phyloP scores from a whole-genome alignment of 1,140 invertebrate genomes.

The Cherax destructor region DNA sequence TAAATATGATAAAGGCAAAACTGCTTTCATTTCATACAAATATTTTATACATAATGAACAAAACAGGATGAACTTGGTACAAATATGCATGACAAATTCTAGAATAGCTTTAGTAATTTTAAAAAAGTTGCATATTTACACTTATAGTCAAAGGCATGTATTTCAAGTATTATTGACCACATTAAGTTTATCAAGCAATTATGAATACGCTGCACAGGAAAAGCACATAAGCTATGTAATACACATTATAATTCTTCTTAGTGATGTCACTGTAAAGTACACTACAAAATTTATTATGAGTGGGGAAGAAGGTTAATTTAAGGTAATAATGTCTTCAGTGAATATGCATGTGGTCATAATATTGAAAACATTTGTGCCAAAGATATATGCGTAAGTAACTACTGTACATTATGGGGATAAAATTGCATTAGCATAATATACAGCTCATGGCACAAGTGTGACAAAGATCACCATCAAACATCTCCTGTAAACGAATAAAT shows the following conservation, averaged over 20 bases:
- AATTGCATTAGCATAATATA: slow-evolving; percentile 4
- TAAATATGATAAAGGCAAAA: slow-evolving; percentile 10
- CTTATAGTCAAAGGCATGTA: not conserved
- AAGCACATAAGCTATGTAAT: not conserved
- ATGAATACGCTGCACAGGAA: too few relatives aligned
- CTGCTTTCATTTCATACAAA: slow-evolving; percentile 68
- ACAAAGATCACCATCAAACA: slow-evolving; percentile 20
- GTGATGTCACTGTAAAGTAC: not conserved
- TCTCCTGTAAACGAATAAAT: slow-evolving; percentile 7
- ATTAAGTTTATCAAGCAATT: not conserved
- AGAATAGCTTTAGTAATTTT: slow-evolving; percentile 22
- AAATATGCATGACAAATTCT: slow-evolving; percentile 26
- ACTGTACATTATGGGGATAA: not conserved
- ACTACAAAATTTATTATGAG: not conserved
- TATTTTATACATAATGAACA: slow-evolving; percentile 30
- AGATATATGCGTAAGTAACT: not conserved
- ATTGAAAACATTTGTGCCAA: not conserved
- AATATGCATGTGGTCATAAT: slow-evolving; percentile 4
- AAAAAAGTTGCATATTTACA: not conserved
- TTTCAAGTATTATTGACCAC: slow-evolving; percentile 12
- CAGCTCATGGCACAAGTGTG: slow-evolving; percentile 15
- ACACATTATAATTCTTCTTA: not conserved
- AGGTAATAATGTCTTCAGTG: not conserved
- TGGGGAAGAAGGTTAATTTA: not conserved
- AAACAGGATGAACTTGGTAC: slow-evolving; percentile 13